Conservation (phyloP, 2,113 vertebrate genomes). For the Bos taurus region DNA sequence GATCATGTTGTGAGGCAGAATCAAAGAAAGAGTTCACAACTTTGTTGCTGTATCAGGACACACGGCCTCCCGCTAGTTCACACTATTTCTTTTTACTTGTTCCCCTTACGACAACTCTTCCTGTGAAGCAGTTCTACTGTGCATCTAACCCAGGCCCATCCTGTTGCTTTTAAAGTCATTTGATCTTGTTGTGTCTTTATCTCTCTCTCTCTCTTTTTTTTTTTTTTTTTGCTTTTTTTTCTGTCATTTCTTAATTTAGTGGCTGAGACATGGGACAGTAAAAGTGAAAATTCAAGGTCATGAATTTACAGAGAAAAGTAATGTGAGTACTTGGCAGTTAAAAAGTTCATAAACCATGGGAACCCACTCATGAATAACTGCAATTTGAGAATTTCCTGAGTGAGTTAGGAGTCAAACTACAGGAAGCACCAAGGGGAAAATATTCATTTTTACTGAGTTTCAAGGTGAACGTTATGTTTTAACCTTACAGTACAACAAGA, state of each 20-base stretch:
- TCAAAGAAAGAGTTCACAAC: neutral
- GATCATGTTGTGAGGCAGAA: neutral
- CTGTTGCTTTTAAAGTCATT: neutral
- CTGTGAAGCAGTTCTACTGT: neutral
- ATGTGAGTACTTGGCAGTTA: neutral
- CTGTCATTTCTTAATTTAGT: neutral
- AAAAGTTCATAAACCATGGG: neutral
- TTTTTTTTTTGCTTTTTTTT: neutral
- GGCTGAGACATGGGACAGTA: neutral
- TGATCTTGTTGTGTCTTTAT: neutral
- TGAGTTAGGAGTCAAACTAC: neutral
- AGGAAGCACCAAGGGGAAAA: neutral
- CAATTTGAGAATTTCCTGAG: neutral
- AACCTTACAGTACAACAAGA: neutral
- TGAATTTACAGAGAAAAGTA: neutral
- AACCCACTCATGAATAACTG: neutral
- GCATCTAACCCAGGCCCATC: neutral
- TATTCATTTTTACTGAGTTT: neutral
- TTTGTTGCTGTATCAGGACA: neutral
- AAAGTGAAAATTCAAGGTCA: conserved; percentile 2
- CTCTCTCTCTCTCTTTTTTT: neutral
- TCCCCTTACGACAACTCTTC: neutral
- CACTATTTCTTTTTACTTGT: neutral
- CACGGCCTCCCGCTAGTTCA: neutral
- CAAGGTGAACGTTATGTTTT: neutral